Evolutionary conservation across 35 echinoderm and acorn worm genomes (phyloP).

Genomic region (Chiridota heheva): DNA sequence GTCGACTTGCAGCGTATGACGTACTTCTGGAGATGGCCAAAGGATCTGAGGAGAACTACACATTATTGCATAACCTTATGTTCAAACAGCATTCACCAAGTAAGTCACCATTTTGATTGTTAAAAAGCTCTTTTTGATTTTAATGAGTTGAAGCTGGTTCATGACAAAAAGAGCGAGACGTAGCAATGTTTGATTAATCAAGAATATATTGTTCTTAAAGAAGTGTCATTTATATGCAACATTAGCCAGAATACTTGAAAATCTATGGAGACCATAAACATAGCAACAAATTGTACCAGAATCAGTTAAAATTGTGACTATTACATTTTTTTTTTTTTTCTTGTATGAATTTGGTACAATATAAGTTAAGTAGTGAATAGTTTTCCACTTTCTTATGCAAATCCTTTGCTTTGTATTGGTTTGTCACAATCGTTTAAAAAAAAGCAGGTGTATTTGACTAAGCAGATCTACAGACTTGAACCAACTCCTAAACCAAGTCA

Average conservation of each 20-base stretch:
- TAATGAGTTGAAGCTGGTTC: not conserved
- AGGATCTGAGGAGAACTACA: slow-evolving; percentile 72
- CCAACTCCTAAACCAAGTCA: too few relatives aligned
- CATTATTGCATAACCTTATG: slow-evolving; percentile 61
- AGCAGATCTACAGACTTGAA: too few relatives aligned
- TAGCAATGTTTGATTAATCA: not conserved
- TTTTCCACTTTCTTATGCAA: too few relatives aligned
- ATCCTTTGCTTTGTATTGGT: too few relatives aligned
- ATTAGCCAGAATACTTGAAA: not conserved
- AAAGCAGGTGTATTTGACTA: too few relatives aligned
- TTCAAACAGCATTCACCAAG: slow-evolving; percentile 70
- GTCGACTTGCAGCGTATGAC: slow-evolving; percentile 68
- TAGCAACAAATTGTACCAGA: too few relatives aligned
- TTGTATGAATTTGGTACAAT: too few relatives aligned
- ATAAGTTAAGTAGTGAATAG: too few relatives aligned
- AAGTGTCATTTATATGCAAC: not conserved
- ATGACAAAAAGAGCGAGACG: not conserved
- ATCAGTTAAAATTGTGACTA: too few relatives aligned
- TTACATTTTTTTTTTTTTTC: too few relatives aligned
- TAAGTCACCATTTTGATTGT: slow-evolving; percentile 13
- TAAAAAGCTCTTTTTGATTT: not conserved
- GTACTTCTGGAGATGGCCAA: slow-evolving; percentile 61
- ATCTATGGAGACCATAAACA: too few relatives aligned
- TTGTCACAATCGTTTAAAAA: too few relatives aligned
- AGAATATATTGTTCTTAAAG: not conserved